Conservation (phyloP, 2,888 invertebrate genomes). For the Monochamus alternatus region DNA sequence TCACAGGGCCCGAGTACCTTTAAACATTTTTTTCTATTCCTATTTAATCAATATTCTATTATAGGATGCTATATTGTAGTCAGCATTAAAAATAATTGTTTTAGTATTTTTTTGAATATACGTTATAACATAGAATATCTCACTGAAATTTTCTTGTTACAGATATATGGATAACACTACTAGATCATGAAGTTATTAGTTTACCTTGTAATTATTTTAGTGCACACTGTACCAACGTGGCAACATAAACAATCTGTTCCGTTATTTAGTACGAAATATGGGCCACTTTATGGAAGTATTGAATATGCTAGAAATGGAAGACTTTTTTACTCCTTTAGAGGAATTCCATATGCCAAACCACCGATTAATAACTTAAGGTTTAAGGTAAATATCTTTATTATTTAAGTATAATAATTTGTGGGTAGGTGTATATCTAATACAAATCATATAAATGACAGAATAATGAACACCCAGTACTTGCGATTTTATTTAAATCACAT, state of each 20-base stretch:
- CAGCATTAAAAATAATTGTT: no score
- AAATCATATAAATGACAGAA: no score
- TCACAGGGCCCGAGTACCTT: no score
- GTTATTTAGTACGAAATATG: constrained; percentile 44
- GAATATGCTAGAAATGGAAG: constrained; percentile 50
- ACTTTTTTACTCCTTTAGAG: constrained; percentile 54
- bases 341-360: constrained; percentile 61
- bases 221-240: not conserved
- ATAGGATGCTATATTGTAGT: no score
- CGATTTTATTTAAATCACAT: no score
- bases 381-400: constrained; percentile 48
- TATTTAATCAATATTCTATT: no score
- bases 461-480: no score
- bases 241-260: not conserved
- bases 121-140: no score
- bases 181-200: not conserved
- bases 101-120: no score
- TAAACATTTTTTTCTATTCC: no score
- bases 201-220: not conserved
- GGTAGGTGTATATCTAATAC: not conserved
- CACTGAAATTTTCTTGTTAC: not conserved
- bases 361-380: constrained; percentile 59
- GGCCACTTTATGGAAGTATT: constrained; percentile 50
- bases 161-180: not conserved
- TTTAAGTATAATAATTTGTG: not conserved